Evolutionary conservation across 2,113 vertebrate genomes (phyloP), one percentile per base, ranked within the genome.

Genomic region (Zootoca vivipara): DNA sequence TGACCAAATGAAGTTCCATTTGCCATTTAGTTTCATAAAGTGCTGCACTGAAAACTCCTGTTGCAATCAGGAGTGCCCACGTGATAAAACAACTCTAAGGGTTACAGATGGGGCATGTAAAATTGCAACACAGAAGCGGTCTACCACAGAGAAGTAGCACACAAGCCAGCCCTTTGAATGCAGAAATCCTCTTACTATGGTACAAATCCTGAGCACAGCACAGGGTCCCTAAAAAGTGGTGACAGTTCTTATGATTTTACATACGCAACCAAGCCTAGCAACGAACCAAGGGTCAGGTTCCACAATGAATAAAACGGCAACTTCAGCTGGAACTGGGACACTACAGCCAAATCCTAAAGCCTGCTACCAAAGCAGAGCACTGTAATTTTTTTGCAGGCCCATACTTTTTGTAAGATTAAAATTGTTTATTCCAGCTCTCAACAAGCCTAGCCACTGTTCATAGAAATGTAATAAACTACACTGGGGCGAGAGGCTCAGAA

Each of bases 351-450:
- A 65, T 65, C 10, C 18, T 82, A 56, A 73, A 1, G 38, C 15
- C n/a, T 75, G 38, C n/a, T 83, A 22, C n/a, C 40, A 88, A 88
- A 77, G 4, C 80, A 83, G n/a, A 75, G 74, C 35, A 77, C 46
- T 46, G 46, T 46, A 46, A 9, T 2, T 46, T 46, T 46, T 46
- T 46, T 46, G 46, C 46, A 46, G 10, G 46, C 46, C 46, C 9
- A 46, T 46, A 46, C 46, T 46, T 46, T 46, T 46, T 9, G 10
- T 46, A 46, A 46, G 46, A 46, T 46, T 46, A 46, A 46, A 46
- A 46, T 46, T 46, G 46, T 46, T 46, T 46, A 46, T 9, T 46
- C 46, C 46, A 46, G 46, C 46, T 46, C 46, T 46, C 46, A 46
- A 2, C 46, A 46, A 75, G 18, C 4, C 40, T 46, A 83, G 38